Conservation (phyloP, 2,113 vertebrate genomes). For the Leiothrix lutea region DNA sequence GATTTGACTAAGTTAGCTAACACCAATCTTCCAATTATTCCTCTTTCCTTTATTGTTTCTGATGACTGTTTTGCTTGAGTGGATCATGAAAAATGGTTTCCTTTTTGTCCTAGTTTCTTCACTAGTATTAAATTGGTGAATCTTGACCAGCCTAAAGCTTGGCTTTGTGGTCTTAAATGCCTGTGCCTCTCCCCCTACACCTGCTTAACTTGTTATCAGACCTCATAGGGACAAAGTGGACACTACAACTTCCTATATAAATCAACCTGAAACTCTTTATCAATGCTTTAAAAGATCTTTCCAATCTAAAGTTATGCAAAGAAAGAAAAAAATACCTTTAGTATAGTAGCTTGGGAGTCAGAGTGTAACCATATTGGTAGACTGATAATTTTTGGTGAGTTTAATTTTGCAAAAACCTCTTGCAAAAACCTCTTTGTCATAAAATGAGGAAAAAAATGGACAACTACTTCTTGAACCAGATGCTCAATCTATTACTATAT, state of each 20-base stretch:
- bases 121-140: neutral
- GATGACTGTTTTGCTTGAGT: neutral
- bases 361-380: neutral
- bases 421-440: neutral
- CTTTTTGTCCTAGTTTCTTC: neutral
- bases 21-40: neutral
- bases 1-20: neutral
- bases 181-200: neutral
- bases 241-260: neutral
- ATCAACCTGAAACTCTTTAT: neutral
- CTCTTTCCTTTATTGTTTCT: neutral
- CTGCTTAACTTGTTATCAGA: neutral
- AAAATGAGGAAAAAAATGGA: neutral
- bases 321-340: neutral
- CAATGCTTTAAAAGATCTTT: neutral
- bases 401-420: neutral
- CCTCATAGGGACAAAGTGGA: neutral
- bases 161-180: neutral
- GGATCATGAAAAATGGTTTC: neutral
- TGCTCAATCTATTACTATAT: neutral
- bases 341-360: neutral
- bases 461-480: neutral
- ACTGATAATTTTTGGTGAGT: neutral
- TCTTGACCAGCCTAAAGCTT: neutral
- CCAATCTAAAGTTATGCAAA: neutral